Conservation (phyloP, 2,797 vertebrate species). For the Halcyon smyrnensis region DNA sequence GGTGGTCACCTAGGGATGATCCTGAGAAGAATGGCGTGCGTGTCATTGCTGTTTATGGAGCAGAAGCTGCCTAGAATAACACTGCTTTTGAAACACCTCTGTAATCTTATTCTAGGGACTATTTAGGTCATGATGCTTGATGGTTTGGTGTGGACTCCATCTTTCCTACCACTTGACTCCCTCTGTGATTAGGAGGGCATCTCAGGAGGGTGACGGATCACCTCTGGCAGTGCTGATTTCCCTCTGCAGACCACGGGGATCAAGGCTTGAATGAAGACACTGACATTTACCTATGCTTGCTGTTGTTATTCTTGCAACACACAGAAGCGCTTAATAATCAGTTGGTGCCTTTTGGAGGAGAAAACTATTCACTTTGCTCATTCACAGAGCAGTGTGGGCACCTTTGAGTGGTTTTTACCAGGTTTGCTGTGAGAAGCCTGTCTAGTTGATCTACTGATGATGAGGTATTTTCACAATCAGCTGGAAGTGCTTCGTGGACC, state of each 20-base stretch:
- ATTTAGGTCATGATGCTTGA: neutral
- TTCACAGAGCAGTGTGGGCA: neutral
- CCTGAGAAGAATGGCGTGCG: rapidly evolving
- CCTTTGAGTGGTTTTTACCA: neutral
- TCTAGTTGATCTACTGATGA: neutral
- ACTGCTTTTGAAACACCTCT: neutral
- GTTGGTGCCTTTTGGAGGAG: neutral
- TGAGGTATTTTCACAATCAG: neutral
- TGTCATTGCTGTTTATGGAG: neutral
- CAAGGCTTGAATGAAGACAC: neutral
- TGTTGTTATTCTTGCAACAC: neutral
- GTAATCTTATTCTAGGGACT: neutral
- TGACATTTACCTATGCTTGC: neutral
- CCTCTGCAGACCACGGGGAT: neutral
- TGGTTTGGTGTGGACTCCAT: neutral
- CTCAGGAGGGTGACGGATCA: neutral
- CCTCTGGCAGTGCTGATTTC: rapidly evolving
- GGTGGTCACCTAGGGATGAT: neutral
- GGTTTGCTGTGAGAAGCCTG: neutral
- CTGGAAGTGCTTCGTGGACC: neutral
- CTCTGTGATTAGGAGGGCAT: neutral
- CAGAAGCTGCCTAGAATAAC: neutral
- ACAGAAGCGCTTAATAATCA: neutral
- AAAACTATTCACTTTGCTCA: neutral
- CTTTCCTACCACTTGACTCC: neutral